A percentile compares a stretch with the other conserved stretches of the same genome.
Conservation (phyloP, 2,888 invertebrate species). For the Liposcelis brunnea region DNA sequence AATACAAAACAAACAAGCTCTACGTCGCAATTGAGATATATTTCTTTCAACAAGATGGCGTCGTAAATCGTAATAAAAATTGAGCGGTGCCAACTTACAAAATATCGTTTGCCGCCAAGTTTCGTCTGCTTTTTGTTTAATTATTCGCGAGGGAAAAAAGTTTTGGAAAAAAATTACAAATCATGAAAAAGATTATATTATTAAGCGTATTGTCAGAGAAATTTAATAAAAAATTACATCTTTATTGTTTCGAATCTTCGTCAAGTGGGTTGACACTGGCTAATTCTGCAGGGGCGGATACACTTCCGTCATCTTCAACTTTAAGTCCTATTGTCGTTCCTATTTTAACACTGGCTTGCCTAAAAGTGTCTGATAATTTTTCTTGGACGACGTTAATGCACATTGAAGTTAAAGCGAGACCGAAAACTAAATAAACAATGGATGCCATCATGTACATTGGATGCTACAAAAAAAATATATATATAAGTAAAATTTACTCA, state of each 20-base stretch:
- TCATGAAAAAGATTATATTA: not conserved
- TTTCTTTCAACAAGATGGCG: no score
- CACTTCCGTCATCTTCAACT: constrained; percentile 38
- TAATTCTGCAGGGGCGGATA: constrained; percentile 3
- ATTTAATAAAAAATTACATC: not conserved
- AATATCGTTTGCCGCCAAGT: no score
- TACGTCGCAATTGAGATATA: no score
- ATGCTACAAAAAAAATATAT: constrained; percentile 38
- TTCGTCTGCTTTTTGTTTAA: no score
- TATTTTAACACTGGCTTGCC: constrained; percentile 66
- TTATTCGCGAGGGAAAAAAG: no score
- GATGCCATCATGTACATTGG: constrained; percentile 78
- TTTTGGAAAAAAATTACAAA: not conserved
- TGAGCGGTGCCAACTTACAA: no score
- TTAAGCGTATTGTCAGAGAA: not conserved
- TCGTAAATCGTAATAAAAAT: no score
- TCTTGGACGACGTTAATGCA: constrained; percentile 85
- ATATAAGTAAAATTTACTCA: not conserved
- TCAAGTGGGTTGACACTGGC: not conserved
- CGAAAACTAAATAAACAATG: constrained; percentile 84
- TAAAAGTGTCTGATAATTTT: constrained; percentile 57
- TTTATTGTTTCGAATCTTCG: not conserved
- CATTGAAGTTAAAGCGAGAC: constrained; percentile 90
- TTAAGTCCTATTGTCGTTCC: constrained; percentile 68
- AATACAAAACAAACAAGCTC: no score